phyloP scores from a whole-genome alignment of 1,140 invertebrate genomes.

The Drosophila littoralis region DNA sequence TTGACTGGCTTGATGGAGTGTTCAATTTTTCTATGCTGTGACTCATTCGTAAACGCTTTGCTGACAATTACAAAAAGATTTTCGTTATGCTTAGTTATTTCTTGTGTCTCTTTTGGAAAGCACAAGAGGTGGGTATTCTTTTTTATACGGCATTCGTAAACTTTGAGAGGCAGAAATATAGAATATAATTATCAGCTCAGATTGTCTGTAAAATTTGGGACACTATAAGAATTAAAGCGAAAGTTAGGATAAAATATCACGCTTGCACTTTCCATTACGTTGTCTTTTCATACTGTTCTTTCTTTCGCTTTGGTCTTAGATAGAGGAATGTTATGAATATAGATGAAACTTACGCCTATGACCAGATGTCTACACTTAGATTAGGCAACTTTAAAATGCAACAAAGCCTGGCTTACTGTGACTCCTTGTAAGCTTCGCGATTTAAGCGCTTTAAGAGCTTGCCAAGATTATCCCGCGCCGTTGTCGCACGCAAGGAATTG shows the following conservation, averaged over 20 bases:
- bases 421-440: slow-evolving; percentile 37
- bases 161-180: not conserved
- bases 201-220: too few species aligned
- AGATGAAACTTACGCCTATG: slow-evolving; percentile 1
- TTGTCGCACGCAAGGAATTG: slow-evolving; percentile 53
- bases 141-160: too few species aligned
- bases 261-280: too few species aligned
- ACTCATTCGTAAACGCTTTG: not conserved
- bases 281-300: not conserved
- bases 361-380: slow-evolving; percentile 11
- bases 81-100: too few species aligned
- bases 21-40: not conserved
- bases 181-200: too few species aligned
- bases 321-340: not conserved
- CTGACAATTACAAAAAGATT: too few species aligned
- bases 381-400: not conserved
- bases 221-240: too few species aligned
- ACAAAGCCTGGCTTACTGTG: slow-evolving; percentile 11
- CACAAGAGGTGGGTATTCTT: too few species aligned
- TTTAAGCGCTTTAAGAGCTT: slow-evolving; percentile 66
- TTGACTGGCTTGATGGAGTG: too few species aligned
- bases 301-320: not conserved
- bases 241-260: too few species aligned
- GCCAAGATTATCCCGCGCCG: slow-evolving; percentile 70
- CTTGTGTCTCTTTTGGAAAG: too few species aligned